Evolutionary conservation across 30 jellyfish, hydroid and myxozoan species (phyloP).

Genomic region (Sanderia malayensis): DNA sequence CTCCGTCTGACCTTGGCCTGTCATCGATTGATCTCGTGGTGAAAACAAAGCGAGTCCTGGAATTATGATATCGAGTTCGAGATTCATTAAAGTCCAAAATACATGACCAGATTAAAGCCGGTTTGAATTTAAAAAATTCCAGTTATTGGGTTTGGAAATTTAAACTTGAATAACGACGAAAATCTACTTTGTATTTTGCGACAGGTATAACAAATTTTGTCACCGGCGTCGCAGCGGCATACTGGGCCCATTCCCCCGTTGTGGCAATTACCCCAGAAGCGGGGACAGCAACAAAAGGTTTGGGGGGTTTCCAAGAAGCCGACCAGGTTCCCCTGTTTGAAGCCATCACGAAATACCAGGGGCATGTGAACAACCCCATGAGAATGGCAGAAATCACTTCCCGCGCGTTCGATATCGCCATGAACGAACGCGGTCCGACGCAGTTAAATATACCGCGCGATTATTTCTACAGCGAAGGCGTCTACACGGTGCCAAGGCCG

Average conservation of each 20-base stretch:
- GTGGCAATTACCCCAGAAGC: slow-evolving; percentile 92
- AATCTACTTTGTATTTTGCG: too few species aligned
- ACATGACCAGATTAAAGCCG: too few species aligned
- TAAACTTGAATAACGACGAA: too few species aligned
- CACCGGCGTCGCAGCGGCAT: slow-evolving; percentile 85
- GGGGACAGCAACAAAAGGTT: slow-evolving; percentile 81
- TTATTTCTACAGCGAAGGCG: slow-evolving; percentile 72
- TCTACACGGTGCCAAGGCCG: slow-evolving; percentile 55
- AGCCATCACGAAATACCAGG: slow-evolving; percentile 75
- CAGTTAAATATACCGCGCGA: slow-evolving; percentile 89
- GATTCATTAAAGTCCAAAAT: too few species aligned
- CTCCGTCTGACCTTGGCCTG: too few species aligned
- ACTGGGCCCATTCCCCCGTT: slow-evolving; percentile 93
- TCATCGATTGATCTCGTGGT: too few species aligned
- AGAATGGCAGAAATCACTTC: slow-evolving; percentile 85
- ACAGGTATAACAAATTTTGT: slow-evolving; percentile 86
- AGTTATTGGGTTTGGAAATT: too few species aligned
- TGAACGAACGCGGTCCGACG: slow-evolving; percentile 87
- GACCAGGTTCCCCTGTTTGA: slow-evolving; percentile 76
- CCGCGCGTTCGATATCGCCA: slow-evolving; percentile 76
- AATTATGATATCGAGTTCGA: too few species aligned
- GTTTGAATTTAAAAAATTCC: too few species aligned
- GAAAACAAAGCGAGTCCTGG: too few species aligned
- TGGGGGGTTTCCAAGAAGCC: slow-evolving; percentile 90
- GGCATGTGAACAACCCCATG: slow-evolving; percentile 83